A percentile compares a stretch with the other conserved stretches of the same genome.
Conservation (phyloP, 2,797 vertebrate species). For the Neopelma chrysocephalum region DNA sequence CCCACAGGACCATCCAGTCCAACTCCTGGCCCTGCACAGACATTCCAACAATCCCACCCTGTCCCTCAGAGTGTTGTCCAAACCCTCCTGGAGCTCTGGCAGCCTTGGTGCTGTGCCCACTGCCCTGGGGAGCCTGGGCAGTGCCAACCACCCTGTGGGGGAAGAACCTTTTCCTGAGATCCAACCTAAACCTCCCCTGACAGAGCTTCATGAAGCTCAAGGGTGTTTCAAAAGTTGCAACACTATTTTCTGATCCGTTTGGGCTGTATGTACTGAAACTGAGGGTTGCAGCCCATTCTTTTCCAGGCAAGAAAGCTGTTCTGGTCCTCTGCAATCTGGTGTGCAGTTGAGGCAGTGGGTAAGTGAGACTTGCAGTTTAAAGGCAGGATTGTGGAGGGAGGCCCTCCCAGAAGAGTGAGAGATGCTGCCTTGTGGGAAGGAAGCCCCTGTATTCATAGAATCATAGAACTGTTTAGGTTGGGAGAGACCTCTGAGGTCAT, state of each 20-base stretch:
- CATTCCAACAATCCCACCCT: background rate
- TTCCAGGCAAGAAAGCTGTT: background rate
- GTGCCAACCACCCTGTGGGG: background rate
- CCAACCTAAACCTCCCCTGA: background rate
- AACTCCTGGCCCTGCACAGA: rapidly evolving
- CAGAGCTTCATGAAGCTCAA: background rate
- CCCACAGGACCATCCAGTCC: background rate
- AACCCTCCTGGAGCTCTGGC: background rate
- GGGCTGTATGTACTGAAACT: background rate
- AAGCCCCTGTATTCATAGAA: background rate
- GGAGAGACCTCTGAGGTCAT: background rate
- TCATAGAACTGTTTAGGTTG: no score
- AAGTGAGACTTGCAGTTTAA: background rate
- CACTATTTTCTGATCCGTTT: background rate
- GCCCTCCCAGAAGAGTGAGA: background rate
- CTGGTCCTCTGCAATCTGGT: background rate
- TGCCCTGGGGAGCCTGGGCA: background rate
- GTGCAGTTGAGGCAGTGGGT: background rate
- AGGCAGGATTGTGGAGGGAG: background rate
- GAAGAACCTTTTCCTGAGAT: background rate
- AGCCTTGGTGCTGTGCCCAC: background rate
- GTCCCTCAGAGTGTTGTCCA: rapidly evolving
- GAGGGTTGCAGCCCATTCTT: background rate
- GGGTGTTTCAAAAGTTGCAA: background rate
- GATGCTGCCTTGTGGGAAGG: background rate